Evolutionary conservation across 1,140 invertebrate species (phyloP), one percentile per base, ranked within the genome.

Genomic region (Drosophila bifasciata): DNA sequence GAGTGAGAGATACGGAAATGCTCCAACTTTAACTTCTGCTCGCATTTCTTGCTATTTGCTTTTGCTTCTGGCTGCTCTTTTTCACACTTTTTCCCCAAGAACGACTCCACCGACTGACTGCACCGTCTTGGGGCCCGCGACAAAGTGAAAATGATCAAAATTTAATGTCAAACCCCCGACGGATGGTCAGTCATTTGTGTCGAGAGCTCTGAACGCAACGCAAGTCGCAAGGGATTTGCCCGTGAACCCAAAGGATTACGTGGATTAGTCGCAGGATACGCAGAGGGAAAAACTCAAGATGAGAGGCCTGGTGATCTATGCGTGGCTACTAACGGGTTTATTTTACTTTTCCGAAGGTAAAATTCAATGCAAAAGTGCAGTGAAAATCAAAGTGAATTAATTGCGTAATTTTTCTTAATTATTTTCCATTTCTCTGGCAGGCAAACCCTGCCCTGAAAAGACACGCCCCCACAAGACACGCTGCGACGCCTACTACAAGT

Each of bases 401-500:
- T n/a, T n/a, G n/a, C n/a, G n/a, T 28, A 59, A 41, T 53, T 21
- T 0, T 36, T 51, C 2, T 28, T 3, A 15, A 56, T 51, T 64
- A 9, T 40, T 56, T 19, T 56, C 17, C 21, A 13, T 52, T 39
- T 51, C n/a, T 61, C n/a, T 46, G 46, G 46, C 28, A 91, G 91
- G 89, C 45, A 91, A 91, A 53, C 81, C 80, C 15, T 93, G 93
- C 55, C 92, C 92, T 43, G 92, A 93, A 79, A 71, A 90, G 60
- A 91, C 89, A 60, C 92, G 92, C 55, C 90, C 92, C 15, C 93
- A 93, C 66, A 67, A 79, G 40, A 93, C 91, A 0, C 91, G 92
- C 39, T 93, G 93, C 49, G 91, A 90, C 48, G 89, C 92, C 59
- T 93, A 92, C 86, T 93, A 92, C 52, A 93, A 92, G 36, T 93